phyloP scores from a whole-genome alignment of 1,140 invertebrate genomes.

The Plectus sambesii region DNA sequence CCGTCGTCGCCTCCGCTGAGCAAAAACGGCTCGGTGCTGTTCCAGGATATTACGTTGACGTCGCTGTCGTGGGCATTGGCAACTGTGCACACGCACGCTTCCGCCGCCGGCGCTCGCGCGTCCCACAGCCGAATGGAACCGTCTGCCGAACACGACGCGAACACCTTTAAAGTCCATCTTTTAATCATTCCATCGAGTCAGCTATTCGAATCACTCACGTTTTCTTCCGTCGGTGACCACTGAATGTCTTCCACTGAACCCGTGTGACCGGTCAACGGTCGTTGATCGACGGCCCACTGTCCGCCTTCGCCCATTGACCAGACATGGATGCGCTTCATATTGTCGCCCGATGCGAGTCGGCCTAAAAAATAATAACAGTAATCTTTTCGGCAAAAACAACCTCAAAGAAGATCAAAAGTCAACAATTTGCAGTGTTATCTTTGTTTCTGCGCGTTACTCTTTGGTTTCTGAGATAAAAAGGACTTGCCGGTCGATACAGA shows the following conservation, averaged over 20 bases:
- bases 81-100: slow-evolving; percentile 82
- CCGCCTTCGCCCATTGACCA: slow-evolving; percentile 67
- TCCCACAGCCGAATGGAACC: slow-evolving; percentile 62
- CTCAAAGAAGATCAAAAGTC: slow-evolving; percentile 1
- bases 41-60: slow-evolving; percentile 97
- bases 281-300: slow-evolving; percentile 75
- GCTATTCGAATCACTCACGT: slow-evolving; percentile 52
- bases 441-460: too few species aligned
- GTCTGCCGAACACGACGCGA: slow-evolving; percentile 90
- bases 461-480: slow-evolving; percentile 34
- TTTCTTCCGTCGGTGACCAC: slow-evolving; percentile 90
- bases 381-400: slow-evolving; percentile 9
- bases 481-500: slow-evolving; percentile 58
- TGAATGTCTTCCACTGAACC: slow-evolving; percentile 93
- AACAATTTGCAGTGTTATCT: slow-evolving; percentile 15
- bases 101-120: slow-evolving; percentile 64
- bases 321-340: slow-evolving; percentile 76
- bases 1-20: slow-evolving; percentile 91
- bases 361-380: slow-evolving; percentile 49
- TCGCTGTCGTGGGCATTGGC: slow-evolving; percentile 75
- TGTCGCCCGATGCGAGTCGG: slow-evolving; percentile 72
- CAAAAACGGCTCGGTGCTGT: slow-evolving; percentile 72
- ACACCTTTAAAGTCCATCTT: slow-evolving; percentile 49
- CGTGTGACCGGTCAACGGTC: slow-evolving; percentile 71
- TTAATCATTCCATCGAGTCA: not conserved